A percentile compares a stretch with the other conserved stretches of the same genome.
These are phyloP conservation scores for Eidolon helvum DNA, from an alignment of 2,113 vertebrate species.

Conservation along the genomic window DNA sequence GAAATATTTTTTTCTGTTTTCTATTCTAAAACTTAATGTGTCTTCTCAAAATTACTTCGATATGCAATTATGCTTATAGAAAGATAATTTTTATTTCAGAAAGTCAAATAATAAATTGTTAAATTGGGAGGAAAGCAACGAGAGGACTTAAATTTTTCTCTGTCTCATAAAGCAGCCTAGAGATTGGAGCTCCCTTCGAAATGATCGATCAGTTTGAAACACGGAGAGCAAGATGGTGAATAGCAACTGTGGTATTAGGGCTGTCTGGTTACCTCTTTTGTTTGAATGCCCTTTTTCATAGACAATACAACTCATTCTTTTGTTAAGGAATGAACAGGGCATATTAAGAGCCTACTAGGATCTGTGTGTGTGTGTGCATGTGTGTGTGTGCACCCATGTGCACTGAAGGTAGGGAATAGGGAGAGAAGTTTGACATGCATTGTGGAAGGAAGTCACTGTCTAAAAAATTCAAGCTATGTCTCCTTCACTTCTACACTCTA, in stretches of 20 bases:
- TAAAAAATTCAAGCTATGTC: not conserved
- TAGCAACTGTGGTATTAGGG: not conserved
- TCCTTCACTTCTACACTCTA: not conserved
- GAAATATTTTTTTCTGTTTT: conserved; percentile 46
- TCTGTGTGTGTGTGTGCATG: not conserved
- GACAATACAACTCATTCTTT: not conserved
- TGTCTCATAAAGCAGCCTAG: not conserved
- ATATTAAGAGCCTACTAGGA: not conserved
- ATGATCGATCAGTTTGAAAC: not conserved
- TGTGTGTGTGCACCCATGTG: not conserved
- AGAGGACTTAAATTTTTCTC: not conserved
- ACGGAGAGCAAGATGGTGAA: not conserved
- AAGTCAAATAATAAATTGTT: conserved; percentile 50
- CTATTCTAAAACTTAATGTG: conserved; percentile 47
- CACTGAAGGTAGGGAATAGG: not conserved
- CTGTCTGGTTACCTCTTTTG: not conserved
- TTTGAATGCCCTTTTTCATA: not conserved
- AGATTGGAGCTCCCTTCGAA: not conserved
- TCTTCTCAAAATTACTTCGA: conserved; percentile 40
- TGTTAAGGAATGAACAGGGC: not conserved
- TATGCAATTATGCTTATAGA: conserved; percentile 53
- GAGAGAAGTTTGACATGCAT: not conserved
- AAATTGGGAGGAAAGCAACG: not conserved
- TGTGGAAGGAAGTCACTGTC: not conserved
- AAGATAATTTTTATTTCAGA: conserved; percentile 47